Percentiles rank a stretch among this genome's conserved stretches.
These are phyloP conservation scores for Drosophila tsacasi DNA, from an alignment of 1,140 invertebrate species.

Conservation along the genomic window DNA sequence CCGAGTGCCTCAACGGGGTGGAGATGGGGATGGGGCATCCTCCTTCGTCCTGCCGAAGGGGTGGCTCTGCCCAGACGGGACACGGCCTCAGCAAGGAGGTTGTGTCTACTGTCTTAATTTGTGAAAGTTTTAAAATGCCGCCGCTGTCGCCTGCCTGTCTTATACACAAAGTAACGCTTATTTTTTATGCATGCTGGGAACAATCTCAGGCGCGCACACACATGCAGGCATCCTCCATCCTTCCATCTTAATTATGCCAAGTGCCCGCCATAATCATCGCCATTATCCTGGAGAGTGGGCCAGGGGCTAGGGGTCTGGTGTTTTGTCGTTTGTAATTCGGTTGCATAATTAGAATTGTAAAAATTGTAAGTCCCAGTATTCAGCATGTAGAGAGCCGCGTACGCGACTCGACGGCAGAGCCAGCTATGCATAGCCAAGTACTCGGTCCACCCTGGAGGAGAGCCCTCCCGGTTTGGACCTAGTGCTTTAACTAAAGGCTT, in stretches of 20 bases:
- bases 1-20: constrained; percentile 20
- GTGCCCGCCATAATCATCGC: constrained; percentile 56
- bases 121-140: constrained; percentile 81
- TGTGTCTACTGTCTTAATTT: constrained; percentile 66
- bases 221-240: constrained; percentile 8
- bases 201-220: constrained; percentile 71
- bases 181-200: constrained; percentile 82
- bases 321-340: constrained; percentile 68
- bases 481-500: not conserved
- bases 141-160: constrained; percentile 40
- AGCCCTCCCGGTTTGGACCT: too few species aligned
- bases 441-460: not conserved
- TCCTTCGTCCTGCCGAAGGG: constrained; percentile 3
- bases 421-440: not conserved
- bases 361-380: constrained; percentile 50
- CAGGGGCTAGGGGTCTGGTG: not conserved
- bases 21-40: not conserved
- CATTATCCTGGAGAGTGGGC: constrained; percentile 17
- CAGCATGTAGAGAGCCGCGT: constrained; percentile 38
- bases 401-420: not conserved
- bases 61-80: constrained; percentile 17
- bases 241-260: constrained; percentile 78
- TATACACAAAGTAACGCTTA: constrained; percentile 45
- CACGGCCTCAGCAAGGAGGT: constrained; percentile 3
- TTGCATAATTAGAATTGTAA: constrained; percentile 82